These are phyloP conservation scores for Semnornis frantzii DNA, from an alignment of 2,113 vertebrate species.

Conservation along the genomic window DNA sequence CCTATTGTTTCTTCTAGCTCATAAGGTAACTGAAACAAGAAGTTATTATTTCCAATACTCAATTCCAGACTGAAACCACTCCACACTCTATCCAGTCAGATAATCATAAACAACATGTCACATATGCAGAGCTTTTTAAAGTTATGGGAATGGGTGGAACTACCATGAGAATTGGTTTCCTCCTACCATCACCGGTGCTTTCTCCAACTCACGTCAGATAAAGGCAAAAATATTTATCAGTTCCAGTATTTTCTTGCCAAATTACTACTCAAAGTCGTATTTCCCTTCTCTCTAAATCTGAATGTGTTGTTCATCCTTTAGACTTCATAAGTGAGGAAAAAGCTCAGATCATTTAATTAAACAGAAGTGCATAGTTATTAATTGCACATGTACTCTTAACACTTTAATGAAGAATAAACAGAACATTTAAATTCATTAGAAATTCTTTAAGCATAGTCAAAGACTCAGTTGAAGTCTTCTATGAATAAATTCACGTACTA, in stretches of 20 bases:
- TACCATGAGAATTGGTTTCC: conserved; percentile 10
- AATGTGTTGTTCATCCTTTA: background rate
- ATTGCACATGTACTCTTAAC: background rate
- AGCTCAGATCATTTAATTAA: background rate
- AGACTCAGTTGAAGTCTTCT: background rate
- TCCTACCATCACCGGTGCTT: background rate
- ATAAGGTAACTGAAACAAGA: conserved; percentile 32
- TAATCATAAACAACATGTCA: conserved; percentile 25
- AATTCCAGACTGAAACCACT: background rate
- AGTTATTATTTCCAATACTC: background rate
- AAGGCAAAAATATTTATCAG: conserved; percentile 6
- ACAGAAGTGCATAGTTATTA: background rate
- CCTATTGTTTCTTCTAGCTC: conserved; percentile 21
- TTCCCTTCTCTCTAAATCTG: background rate
- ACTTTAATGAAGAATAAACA: background rate
- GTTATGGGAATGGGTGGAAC: conserved; percentile 27
- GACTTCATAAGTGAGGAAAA: background rate
- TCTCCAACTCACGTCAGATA: conserved; percentile 32
- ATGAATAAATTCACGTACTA: background rate
- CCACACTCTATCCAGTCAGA: background rate
- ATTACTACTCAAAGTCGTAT: background rate
- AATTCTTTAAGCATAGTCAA: background rate
- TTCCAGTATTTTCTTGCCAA: conserved; percentile 20
- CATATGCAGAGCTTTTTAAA: conserved; percentile 10
- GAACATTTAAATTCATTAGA: background rate